Evolutionary conservation across 2,888 invertebrate genomes (phyloP), one percentile per base, ranked within the genome.

Genomic region (Ichneumon xanthorius): DNA sequence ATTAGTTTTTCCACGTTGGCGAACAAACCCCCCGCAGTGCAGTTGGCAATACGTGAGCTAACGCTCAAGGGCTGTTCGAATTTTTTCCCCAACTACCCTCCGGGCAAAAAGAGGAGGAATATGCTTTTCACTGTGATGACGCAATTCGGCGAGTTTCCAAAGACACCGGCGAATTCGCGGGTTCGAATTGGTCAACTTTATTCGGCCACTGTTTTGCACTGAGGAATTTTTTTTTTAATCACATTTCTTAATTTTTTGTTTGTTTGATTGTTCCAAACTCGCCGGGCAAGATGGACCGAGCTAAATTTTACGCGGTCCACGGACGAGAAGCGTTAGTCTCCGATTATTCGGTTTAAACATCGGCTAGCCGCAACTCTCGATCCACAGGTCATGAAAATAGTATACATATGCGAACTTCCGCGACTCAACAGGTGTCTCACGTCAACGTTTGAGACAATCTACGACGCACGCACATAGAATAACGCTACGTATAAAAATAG

Each of bases 391-490:
- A 82, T 75, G 81, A 81, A 82, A 76, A 76, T 82, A 55, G 55
- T 65, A 40, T 50, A 67, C 48, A 50, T 58, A 77, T 19, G 80
- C 72, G 68, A 82, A 40, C 75, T 76, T 70, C 37, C 22, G 82
- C 48, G 82, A 82, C n/a, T 85, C 85, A 85, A 85, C 85, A 85
- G 82, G 85, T 85, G 80, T 77, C 81, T 70, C 78, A 50, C 50
- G 45, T 85, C 45, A 85, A 73, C 53, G 63, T 75, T 81, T 65
- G 61, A 70, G 77, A 81, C 81, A 80, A 84, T 77, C 48, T 40
- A n/a, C 55, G 37, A 45, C 30, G 63, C 48, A 82, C 26, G 58
- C 80, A 45, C 37, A 55, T 33, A 50, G 30, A 61, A 61, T 16
- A 14, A 5, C 33, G 5, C 61, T 67, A 2, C 26, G 16, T 4